Evolutionary conservation across 2,888 invertebrate genomes (phyloP).

Genomic region (Resseliella maxima): DNA sequence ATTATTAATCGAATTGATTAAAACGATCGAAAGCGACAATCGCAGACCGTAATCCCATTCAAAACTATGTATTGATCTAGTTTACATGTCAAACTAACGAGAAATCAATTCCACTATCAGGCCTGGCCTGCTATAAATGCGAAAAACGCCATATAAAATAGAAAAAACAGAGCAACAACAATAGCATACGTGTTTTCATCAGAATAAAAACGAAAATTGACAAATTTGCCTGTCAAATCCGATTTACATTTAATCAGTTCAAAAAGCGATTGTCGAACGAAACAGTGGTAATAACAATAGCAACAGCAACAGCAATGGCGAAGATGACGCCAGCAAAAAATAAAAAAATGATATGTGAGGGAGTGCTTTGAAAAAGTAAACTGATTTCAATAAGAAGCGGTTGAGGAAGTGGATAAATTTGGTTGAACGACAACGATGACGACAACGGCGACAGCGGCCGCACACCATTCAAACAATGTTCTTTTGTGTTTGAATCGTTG

Average conservation of each 20-base stretch:
- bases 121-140: too few species aligned
- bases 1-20: too few species aligned
- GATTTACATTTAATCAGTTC: constrained; percentile 34
- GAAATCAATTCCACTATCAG: too few species aligned
- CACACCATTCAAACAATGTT: background rate
- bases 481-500: background rate
- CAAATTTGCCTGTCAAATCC: constrained; percentile 32
- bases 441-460: background rate
- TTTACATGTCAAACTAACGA: too few species aligned
- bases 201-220: background rate
- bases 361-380: background rate
- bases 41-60: too few species aligned
- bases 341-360: background rate
- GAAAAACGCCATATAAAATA: too few species aligned
- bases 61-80: too few species aligned
- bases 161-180: background rate
- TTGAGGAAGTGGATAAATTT: background rate
- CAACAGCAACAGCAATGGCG: background rate
- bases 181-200: background rate
- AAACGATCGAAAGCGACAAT: too few species aligned
- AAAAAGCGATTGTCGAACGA: background rate
- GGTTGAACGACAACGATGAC: background rate
- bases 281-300: background rate
- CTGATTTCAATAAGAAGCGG: background rate
- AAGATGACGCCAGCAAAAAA: too few species aligned